Evolutionary conservation across 1,140 invertebrate genomes (phyloP).

Genomic region (Papilio glaucus): DNA sequence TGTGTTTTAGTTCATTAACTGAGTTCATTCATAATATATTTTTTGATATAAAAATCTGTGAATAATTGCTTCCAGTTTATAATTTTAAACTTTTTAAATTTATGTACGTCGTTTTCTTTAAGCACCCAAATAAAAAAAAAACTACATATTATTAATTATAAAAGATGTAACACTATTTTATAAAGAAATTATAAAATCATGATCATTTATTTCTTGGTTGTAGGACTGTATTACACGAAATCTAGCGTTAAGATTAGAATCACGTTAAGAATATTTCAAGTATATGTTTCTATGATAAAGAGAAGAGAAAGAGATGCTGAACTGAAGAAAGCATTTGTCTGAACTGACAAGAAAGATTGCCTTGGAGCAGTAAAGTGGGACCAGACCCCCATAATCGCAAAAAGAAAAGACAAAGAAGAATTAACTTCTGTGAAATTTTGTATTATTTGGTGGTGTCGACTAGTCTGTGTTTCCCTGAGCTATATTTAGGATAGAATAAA

Average conservation of each 20-base stretch:
- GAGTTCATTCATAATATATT: constrained; percentile 4
- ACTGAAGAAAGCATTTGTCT: too few species aligned
- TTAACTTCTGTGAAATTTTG: too few species aligned
- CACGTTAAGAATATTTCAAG: not conserved
- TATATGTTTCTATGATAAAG: not conserved
- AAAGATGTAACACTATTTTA: constrained; percentile 2
- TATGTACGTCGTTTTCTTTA: not conserved
- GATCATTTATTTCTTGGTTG: not conserved
- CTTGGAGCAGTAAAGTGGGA: too few species aligned
- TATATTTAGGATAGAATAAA: too few species aligned
- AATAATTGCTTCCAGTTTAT: not conserved
- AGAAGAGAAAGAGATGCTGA: too few species aligned
- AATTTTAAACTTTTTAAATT: not conserved
- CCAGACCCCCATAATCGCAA: too few species aligned
- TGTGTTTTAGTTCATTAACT: constrained; percentile 9
- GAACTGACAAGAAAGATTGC: too few species aligned
- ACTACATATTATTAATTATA: not conserved
- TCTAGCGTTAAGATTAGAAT: too few species aligned
- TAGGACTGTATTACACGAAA: not conserved
- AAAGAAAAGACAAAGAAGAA: too few species aligned
- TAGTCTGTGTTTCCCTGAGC: too few species aligned
- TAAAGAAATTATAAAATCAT: not conserved
- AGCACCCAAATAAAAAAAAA: not conserved
- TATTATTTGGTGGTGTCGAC: too few species aligned
- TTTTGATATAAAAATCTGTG: not conserved